These are phyloP conservation scores for Orius insidiosus DNA, from an alignment of 1,140 invertebrate genomes.

Conservation along the genomic window DNA sequence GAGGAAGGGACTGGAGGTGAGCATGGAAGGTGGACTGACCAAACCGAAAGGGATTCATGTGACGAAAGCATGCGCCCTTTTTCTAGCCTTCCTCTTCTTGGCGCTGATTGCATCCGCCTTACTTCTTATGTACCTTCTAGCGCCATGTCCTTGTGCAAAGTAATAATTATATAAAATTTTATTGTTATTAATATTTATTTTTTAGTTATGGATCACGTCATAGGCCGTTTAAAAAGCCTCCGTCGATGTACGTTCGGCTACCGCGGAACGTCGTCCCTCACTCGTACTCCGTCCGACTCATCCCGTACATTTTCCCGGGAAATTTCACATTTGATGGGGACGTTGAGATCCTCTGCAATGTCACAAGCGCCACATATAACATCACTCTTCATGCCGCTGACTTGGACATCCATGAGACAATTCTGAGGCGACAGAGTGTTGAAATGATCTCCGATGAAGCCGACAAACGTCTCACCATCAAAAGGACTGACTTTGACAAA, in stretches of 20 bases:
- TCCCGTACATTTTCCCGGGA: background rate
- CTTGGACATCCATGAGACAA: constrained; percentile 33
- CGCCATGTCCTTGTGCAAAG: constrained; percentile 7
- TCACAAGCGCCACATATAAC: constrained; percentile 43
- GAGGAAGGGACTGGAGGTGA: constrained; percentile 3
- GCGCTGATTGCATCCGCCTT: constrained; percentile 1
- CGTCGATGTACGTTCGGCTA: constrained; percentile 36
- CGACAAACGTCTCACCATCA: constrained; percentile 9
- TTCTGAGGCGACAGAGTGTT: constrained; percentile 20
- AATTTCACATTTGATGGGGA: constrained; percentile 64
- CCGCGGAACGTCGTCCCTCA: constrained; percentile 44
- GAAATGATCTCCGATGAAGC: constrained; percentile 21
- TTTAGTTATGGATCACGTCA: too few relatives aligned
- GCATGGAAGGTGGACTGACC: constrained; percentile 8
- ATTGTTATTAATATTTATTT: too few relatives aligned
- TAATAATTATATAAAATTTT: background rate
- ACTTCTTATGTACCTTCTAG: constrained; percentile 7
- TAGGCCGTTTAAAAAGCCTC: too few relatives aligned
- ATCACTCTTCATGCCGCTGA: constrained; percentile 60
- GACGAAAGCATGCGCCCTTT: constrained; percentile 6
- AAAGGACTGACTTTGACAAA: constrained; percentile 34
- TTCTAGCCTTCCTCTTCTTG: constrained; percentile 6
- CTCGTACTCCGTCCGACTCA: constrained; percentile 34
- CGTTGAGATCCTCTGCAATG: constrained; percentile 46
- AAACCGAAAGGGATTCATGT: constrained; percentile 3